phyloP scores from a whole-genome alignment of 2,113 vertebrate genomes.

The Tricholaema leucomelas region DNA sequence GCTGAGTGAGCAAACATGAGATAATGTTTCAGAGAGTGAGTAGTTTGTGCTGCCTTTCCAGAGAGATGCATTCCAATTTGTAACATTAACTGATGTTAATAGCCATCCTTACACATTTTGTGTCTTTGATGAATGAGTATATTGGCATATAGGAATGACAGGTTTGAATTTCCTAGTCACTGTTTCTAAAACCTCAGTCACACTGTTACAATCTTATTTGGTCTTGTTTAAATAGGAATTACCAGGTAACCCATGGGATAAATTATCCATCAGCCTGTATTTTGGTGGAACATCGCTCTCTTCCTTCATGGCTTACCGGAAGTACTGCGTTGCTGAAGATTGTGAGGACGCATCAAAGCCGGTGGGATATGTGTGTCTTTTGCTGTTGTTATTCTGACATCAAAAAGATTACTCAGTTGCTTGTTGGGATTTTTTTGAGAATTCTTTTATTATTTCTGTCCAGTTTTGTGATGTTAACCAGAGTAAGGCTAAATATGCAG shows the following conservation, averaged over 20 bases:
- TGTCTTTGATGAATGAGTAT: background rate
- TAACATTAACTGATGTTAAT: background rate
- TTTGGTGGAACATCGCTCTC: slow-evolving; percentile 83
- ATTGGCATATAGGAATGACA: background rate
- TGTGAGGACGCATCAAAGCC: slow-evolving; percentile 31
- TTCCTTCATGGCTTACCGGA: slow-evolving; percentile 83
- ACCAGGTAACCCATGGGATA: slow-evolving; percentile 72
- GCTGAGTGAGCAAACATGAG: background rate
- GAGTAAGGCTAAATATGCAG: no score
- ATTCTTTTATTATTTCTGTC: background rate
- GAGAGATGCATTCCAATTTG: background rate
- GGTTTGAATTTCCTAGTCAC: background rate
- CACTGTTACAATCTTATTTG: background rate
- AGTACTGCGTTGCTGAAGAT: slow-evolving; percentile 73
- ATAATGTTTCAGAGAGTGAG: background rate
- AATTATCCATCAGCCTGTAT: slow-evolving; percentile 78
- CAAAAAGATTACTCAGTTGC: background rate
- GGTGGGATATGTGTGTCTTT: slow-evolving; percentile 45
- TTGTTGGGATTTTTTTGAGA: background rate
- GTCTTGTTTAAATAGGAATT: slow-evolving; percentile 76
- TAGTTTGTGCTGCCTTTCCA: background rate
- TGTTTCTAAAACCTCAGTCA: background rate
- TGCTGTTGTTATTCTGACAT: background rate
- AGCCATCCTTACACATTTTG: background rate
- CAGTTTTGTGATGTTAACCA: no score